Base-by-base conservation (phyloP, 2,888 invertebrate species). In the Ennomos erosarius region DNA sequence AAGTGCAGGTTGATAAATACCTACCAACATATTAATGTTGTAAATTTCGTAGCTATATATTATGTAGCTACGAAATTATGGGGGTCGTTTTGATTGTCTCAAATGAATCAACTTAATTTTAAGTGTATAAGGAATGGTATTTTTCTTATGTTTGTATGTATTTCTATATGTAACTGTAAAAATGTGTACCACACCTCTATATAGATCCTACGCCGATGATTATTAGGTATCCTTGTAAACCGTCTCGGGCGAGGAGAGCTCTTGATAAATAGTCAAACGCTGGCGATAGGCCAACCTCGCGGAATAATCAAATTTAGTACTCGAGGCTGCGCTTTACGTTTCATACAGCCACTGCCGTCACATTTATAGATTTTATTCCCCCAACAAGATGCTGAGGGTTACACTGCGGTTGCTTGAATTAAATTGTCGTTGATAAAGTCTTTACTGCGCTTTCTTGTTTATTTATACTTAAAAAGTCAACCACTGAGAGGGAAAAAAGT, bases 211-310 rank as follows among this genome's bases (percentile, higher is more conserved):
- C 74, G 78, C 81, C 79, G 82, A 89, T 89, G 89, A 90, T 90
- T 90, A 89, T 61, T 63, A 63, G 65, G 89, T 87, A 87, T 86
- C 84, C 85, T 88, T 90, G 89, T 90, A 87, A 88, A 85, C 83
- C 85, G 85, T 59, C 54, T 84, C 85, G 84, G 73, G 83, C 78
- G 81, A 75, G 71, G 85, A 82, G 84, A 83, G 82, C 81, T 77
- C 80, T 84, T 90, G 89, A 91, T 92, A 90, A 90, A 91, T 91
- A 90, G 90, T 88, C 82, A 76, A 81, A 79, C 78, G 81, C 79
- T 89, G 90, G 90, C 90, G 90, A 88, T 90, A 90, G 90, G 89
- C 91, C 90, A 90, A 88, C 90, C 87, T 90, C 87, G 90, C 83
- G 90, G 89, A 90, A 91, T 92, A 91, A 92, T 91, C 90, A 89